Evolutionary conservation across 2,888 invertebrate species (phyloP), one percentile per base, ranked within the genome.

Genomic region (Thereva unica): DNA sequence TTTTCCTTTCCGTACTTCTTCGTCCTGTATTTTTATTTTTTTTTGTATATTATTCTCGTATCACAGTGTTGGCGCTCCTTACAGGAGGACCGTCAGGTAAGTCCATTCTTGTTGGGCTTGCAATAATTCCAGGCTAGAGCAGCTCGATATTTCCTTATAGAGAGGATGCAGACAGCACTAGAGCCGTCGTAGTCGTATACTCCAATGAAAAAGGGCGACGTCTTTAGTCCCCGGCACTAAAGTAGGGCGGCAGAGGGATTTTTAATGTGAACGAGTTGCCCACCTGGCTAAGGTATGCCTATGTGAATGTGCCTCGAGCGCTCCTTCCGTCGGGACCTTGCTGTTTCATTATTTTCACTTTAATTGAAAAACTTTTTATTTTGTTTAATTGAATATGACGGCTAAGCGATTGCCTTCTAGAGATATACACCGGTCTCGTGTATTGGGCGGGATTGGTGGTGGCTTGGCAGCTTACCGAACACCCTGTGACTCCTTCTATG

Each of bases 331-430:
- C 23, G 23, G 23, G 23, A 61, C 49, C 53, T 35, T 64, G 44
- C 64, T 53, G 53, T 64, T 64, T 53, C 53, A 64, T 64, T 64
- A 64, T 64, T 64, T 64, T 53, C 53, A 41, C 53, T 64, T 64
- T 64, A 64, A 64, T 64, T 64, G 64, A 64, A 64, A 64, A 64
- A 64, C 53, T 64, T 64, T 64, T 64, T 64, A 64, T 64, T 64
- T 64, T 64, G 64, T 64, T 52, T 64, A 64, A 64, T 64, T 64
- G 64, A 64, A 64, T 64, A 64, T 64, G 64, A 64, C 53, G 53
- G 53, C 53, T 53, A 42, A 37, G 42, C 50, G 40, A 41, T 40
- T 50, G 37, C 41, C 50, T 50, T 41, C 34, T 41, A 49, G 61
- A n/a, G 8, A 9, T 6, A 52, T 12, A 35, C 52, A 52, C 8